Percentiles rank a stretch among this genome's conserved stretches.
Evolutionary conservation across 1,140 invertebrate genomes (phyloP).

Genomic region (Augochlora pura): DNA sequence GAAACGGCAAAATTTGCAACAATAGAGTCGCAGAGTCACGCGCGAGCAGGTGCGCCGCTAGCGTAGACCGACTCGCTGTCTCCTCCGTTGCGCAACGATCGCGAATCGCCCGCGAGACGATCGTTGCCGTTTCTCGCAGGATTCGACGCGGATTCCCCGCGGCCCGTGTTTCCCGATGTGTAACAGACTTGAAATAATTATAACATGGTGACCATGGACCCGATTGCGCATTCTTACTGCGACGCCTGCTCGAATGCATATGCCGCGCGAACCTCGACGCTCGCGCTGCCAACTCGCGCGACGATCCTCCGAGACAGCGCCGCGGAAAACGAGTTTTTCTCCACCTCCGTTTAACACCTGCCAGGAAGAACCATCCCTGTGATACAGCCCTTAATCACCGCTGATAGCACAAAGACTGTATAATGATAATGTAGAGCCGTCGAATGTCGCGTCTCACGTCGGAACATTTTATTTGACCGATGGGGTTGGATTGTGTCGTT

Average conservation of each 20-base stretch:
- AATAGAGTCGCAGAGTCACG: background rate
- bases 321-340: too few relatives aligned
- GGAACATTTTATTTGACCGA: background rate
- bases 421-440: too few relatives aligned
- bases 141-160: background rate
- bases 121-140: background rate
- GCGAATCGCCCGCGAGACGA: conserved; percentile 10
- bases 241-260: background rate
- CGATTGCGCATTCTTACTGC: background rate
- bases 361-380: too few relatives aligned
- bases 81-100: conserved; percentile 27
- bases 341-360: too few relatives aligned
- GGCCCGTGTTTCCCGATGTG: background rate
- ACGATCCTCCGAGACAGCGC: too few relatives aligned
- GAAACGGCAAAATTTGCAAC: too few relatives aligned
- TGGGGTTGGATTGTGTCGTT: conserved; percentile 21
- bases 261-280: background rate
- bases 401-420: too few relatives aligned
- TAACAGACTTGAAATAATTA: conserved; percentile 14
- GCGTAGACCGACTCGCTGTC: conserved; percentile 1
- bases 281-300: background rate
- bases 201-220: conserved; percentile 37
- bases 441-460: background rate
- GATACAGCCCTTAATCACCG: too few relatives aligned
- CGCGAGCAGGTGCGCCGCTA: background rate